Conservation (phyloP, 2,888 invertebrate species). For the Melieria omissa region DNA sequence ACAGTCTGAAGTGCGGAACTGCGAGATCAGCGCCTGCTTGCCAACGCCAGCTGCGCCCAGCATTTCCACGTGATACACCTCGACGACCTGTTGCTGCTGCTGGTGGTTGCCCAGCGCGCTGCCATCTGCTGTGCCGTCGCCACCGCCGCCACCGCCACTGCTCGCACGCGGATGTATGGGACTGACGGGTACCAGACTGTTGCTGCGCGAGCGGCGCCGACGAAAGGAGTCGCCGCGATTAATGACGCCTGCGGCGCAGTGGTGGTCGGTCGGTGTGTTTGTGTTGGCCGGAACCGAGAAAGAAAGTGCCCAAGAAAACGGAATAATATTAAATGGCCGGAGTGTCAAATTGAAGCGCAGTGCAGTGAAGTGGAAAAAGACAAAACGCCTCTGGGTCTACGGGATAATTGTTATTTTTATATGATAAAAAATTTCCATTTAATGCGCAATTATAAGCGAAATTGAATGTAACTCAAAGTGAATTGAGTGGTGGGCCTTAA, state of each 20-base stretch:
- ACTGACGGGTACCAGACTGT: constrained; percentile 78
- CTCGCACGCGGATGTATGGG: constrained; percentile 67
- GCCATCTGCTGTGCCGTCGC: constrained; percentile 46
- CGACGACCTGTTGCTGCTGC: constrained; percentile 67
- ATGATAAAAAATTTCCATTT: no score
- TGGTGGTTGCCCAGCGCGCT: constrained; percentile 50
- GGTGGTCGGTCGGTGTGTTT: neutral
- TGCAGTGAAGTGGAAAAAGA: no score
- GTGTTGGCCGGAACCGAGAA: neutral
- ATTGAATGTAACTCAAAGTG: no score
- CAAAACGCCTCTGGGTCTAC: no score
- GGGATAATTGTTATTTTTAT: no score
- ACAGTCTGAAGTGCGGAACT: constrained; percentile 93
- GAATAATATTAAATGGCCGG: no score
- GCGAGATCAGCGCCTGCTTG: constrained; percentile 85
- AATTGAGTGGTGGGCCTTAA: no score
- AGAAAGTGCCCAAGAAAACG: constrained; percentile 3
- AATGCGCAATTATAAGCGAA: no score
- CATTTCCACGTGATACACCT: constrained; percentile 78
- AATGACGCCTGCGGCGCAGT: constrained; percentile 78
- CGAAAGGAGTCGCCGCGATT: constrained; percentile 95
- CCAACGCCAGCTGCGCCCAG: constrained; percentile 84
- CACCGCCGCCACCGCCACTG: constrained; percentile 46
- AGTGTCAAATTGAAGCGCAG: no score
- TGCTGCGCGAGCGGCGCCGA: constrained; percentile 83